Percentiles rank a stretch among this genome's conserved stretches.
These are phyloP conservation scores for Mionectes macconnelli DNA, from an alignment of 2,113 vertebrate genomes.

Conservation along the genomic window DNA sequence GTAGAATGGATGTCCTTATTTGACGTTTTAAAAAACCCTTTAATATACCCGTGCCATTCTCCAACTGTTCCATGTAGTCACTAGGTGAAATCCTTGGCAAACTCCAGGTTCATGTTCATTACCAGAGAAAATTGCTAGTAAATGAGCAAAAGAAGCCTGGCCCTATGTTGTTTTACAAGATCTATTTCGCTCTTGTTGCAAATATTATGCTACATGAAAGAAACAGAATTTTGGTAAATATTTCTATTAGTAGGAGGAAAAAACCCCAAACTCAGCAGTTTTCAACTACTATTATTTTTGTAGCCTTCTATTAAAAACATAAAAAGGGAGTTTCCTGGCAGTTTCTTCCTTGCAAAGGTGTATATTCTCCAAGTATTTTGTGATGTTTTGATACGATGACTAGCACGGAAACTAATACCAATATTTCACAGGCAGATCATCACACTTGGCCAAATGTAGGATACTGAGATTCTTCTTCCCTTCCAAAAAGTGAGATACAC, in stretches of 20 bases:
- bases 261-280: accelerated
- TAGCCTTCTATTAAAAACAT: background rate
- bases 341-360: background rate
- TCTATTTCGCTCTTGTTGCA: background rate
- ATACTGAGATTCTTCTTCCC: background rate
- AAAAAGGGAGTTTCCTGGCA: background rate
- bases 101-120: background rate
- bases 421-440: background rate
- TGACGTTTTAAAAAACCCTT: background rate
- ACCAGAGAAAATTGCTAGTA: background rate
- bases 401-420: background rate
- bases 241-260: background rate
- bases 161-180: background rate
- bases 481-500: background rate
- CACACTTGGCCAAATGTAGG: background rate
- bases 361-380: background rate
- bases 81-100: background rate
- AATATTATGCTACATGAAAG: background rate
- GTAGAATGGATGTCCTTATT: background rate
- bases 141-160: background rate
- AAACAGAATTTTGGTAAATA: background rate
- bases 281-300: background rate
- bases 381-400: background rate
- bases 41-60: background rate
- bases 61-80: background rate